A percentile compares a stretch with the other conserved stretches of the same genome.
Evolutionary conservation across 2,888 invertebrate genomes (phyloP).

Genomic region (Nipponacmea schrenckii): DNA sequence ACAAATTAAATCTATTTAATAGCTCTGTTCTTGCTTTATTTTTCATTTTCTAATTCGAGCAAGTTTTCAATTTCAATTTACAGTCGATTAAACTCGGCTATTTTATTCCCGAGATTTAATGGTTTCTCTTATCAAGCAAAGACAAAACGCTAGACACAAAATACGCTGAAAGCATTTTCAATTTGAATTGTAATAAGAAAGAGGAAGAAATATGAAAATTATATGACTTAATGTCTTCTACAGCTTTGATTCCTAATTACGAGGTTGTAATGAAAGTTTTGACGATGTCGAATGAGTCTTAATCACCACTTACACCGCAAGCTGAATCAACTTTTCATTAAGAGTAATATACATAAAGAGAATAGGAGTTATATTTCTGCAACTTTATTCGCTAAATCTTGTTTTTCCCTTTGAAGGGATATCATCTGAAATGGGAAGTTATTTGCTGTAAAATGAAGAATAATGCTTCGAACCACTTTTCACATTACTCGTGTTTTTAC

Average conservation of each 20-base stretch:
- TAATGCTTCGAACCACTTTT: constrained; percentile 1
- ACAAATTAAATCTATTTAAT: constrained; percentile 7
- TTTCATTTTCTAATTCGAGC: not conserved
- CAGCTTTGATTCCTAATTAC: constrained; percentile 4
- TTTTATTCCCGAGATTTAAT: not conserved
- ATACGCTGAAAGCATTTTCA: constrained; percentile 6
- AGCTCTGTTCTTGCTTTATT: constrained; percentile 7
- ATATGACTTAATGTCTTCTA: constrained; percentile 2
- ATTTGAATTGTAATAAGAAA: constrained; percentile 4
- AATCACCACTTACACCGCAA: no score
- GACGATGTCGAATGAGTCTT: not conserved
- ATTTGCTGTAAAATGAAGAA: not conserved
- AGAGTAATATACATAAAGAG: not conserved
- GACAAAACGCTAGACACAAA: not conserved
- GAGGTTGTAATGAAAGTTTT: not conserved
- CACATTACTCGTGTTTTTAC: not conserved
- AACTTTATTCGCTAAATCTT: no score
- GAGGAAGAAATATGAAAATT: constrained; percentile 1
- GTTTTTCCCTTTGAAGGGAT: not conserved
- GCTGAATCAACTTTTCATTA: no score
- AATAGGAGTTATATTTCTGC: not conserved
- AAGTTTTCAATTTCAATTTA: not conserved
- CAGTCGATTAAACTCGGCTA: not conserved
- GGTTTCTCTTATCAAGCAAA: not conserved
- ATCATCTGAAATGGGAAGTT: no score